Evolutionary conservation across 2,888 invertebrate species (phyloP).

Genomic region (Parnassius glacialis): DNA sequence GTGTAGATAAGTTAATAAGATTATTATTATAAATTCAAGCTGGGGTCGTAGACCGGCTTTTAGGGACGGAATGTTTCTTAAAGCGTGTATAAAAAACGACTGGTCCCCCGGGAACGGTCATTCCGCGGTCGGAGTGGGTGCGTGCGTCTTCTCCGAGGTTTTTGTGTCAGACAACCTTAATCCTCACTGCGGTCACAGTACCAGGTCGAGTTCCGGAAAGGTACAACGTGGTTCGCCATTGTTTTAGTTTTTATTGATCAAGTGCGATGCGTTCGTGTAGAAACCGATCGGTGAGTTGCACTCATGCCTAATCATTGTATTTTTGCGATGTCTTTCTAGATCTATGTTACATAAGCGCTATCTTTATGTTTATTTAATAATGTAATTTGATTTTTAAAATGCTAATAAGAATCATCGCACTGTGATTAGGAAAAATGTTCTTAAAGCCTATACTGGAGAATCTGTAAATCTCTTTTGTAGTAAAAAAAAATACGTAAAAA

Average conservation of each 20-base stretch:
- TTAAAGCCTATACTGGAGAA: too few species aligned
- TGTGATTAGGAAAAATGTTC: too few species aligned
- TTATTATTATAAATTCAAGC: slow-evolving; percentile 74
- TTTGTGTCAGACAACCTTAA: slow-evolving; percentile 46
- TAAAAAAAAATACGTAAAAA: too few species aligned
- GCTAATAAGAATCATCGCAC: too few species aligned
- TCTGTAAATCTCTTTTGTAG: too few species aligned
- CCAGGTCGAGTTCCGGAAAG: slow-evolving; percentile 41
- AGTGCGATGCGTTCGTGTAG: slow-evolving; percentile 59
- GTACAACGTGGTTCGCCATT: slow-evolving; percentile 46
- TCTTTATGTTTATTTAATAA: too few species aligned
- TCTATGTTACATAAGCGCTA: too few species aligned
- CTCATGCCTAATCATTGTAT: not conserved
- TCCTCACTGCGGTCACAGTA: slow-evolving; percentile 45
- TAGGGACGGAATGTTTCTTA: slow-evolving; percentile 75
- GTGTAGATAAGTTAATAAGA: slow-evolving; percentile 79
- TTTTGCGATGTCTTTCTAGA: too few species aligned
- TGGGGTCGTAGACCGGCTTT: slow-evolving; percentile 73
- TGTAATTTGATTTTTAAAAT: too few species aligned
- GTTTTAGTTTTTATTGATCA: slow-evolving; percentile 36
- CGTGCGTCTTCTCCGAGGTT: slow-evolving; percentile 66
- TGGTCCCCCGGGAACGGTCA: slow-evolving; percentile 72
- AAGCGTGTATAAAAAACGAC: slow-evolving; percentile 77
- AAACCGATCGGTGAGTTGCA: slow-evolving; percentile 51
- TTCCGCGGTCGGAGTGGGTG: slow-evolving; percentile 69